Evolutionary conservation across 2,113 vertebrate species (phyloP).

Genomic region (Lamprologus tigripictilis): DNA sequence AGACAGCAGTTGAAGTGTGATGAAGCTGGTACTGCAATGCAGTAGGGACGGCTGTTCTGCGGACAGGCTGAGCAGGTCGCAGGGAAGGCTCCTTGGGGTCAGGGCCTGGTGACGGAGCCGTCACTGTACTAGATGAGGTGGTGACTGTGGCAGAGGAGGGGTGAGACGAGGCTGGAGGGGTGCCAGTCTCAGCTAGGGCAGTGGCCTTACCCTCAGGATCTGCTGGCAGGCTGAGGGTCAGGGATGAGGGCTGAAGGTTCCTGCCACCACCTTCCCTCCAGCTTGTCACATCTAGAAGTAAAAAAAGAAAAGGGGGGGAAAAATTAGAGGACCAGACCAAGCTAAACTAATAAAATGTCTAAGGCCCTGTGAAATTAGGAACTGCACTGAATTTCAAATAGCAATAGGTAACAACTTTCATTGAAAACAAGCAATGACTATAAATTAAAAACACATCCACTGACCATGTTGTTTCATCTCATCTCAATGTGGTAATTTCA

Average conservation of each 20-base stretch:
- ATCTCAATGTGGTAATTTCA: not conserved
- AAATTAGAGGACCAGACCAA: not conserved
- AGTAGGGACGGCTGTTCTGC: conserved; percentile 77
- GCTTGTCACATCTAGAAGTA: conserved; percentile 88
- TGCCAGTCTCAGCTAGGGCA: conserved; percentile 76
- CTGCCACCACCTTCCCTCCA: conserved; percentile 99
- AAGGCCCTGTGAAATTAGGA: not conserved
- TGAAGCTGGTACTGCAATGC: conserved; percentile 85
- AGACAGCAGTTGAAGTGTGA: conserved; percentile 87
- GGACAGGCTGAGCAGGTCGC: conserved; percentile 83
- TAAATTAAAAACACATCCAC: not conserved
- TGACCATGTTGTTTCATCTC: not conserved
- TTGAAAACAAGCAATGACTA: not conserved
- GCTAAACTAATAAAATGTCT: not conserved
- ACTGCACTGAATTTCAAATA: not conserved
- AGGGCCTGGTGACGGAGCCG: conserved; percentile 49
- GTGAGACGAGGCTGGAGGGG: conserved; percentile 67
- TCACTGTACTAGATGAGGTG: conserved; percentile 13
- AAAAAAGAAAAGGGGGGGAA: not conserved
- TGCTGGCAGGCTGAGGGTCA: conserved; percentile 80
- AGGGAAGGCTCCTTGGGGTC: conserved; percentile 89
- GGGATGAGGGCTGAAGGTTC: conserved; percentile 84
- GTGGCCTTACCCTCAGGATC: conserved; percentile 84
- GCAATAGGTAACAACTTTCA: not conserved
- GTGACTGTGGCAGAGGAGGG: conserved; percentile 46